Conservation (phyloP, 2,888 invertebrate genomes). For the Drosophila kuntzei region DNA sequence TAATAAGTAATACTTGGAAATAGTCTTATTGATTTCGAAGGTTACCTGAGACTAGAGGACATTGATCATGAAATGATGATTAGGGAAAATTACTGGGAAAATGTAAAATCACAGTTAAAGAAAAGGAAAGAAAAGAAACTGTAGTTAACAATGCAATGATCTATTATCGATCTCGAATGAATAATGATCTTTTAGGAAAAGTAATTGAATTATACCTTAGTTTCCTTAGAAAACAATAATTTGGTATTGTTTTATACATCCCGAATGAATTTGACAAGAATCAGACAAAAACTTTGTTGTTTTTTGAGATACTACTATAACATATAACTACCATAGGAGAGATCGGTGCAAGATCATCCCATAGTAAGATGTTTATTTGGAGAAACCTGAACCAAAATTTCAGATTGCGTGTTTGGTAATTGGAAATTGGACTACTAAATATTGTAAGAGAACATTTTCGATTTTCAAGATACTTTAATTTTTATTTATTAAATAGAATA, state of each 20-base stretch:
- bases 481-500: too few relatives aligned
- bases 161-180: neutral
- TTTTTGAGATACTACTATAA: neutral
- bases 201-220: neutral
- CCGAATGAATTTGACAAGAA: too few relatives aligned
- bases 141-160: neutral
- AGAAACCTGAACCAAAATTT: too few relatives aligned
- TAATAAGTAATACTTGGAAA: neutral
- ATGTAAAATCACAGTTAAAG: neutral
- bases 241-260: too few relatives aligned
- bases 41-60: neutral
- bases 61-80: neutral
- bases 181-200: neutral
- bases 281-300: neutral
- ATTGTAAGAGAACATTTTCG: too few relatives aligned
- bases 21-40: neutral
- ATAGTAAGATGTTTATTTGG: too few relatives aligned
- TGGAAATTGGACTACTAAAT: too few relatives aligned
- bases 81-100: neutral
- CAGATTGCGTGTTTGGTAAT: too few relatives aligned
- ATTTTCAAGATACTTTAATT: too few relatives aligned
- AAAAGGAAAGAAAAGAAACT: neutral
- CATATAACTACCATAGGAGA: too few relatives aligned
- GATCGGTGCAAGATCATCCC: too few relatives aligned
- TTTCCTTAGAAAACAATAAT: too few relatives aligned